Evolutionary conservation across 2,888 invertebrate genomes (phyloP).

Genomic region (Myathropa florea): DNA sequence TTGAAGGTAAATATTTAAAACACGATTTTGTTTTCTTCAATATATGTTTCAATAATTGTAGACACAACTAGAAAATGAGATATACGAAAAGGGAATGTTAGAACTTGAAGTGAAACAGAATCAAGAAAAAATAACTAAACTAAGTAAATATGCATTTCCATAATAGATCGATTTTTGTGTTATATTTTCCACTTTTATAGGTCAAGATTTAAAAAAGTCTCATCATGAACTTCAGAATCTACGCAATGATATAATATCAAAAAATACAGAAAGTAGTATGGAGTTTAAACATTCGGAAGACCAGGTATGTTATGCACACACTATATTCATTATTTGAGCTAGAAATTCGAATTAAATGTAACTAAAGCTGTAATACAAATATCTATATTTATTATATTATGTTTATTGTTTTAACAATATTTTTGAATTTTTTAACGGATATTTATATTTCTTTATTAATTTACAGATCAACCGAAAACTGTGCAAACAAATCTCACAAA

Average conservation of each 20-base stretch:
- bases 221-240: slow-evolving; percentile 74
- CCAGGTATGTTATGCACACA: slow-evolving; percentile 72
- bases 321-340: too few relatives aligned
- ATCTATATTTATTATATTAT: background rate
- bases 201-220: slow-evolving; percentile 72
- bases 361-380: background rate
- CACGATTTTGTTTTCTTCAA: background rate
- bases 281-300: slow-evolving; percentile 70
- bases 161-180: background rate
- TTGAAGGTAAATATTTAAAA: slow-evolving; percentile 73
- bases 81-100: slow-evolving; percentile 77
- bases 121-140: slow-evolving; percentile 74
- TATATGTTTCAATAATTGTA: slow-evolving; percentile 47
- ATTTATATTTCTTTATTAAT: background rate
- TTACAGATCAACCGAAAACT: slow-evolving; percentile 76
- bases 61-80: slow-evolving; percentile 77
- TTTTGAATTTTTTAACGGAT: too few relatives aligned
- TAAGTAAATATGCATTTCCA: slow-evolving; percentile 73
- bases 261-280: slow-evolving; percentile 70
- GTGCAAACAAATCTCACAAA: slow-evolving; percentile 75
- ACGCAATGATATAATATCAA: slow-evolving; percentile 73
- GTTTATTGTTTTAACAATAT: too few relatives aligned
- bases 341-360: background rate
- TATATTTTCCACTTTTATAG: slow-evolving; percentile 55
- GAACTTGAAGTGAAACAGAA: slow-evolving; percentile 77